Evolutionary conservation across 2,113 vertebrate species (phyloP).

Genomic region (Conger conger): DNA sequence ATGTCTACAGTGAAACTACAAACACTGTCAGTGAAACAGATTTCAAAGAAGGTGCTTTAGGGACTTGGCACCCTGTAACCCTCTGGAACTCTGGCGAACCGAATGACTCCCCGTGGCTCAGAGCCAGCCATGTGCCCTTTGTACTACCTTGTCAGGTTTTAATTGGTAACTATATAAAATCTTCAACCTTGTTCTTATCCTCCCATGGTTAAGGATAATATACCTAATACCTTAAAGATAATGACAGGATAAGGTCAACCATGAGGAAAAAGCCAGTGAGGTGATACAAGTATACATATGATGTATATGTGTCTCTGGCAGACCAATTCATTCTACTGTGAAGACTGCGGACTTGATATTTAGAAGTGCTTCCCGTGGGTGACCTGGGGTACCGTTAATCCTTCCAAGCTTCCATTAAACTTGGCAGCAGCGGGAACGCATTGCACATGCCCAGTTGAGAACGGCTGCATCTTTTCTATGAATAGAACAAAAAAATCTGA

Average conservation of each 20-base stretch:
- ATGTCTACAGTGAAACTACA: background rate
- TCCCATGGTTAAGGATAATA: background rate
- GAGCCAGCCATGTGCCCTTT: constrained; percentile 52
- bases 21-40: background rate
- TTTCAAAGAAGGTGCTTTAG: constrained; percentile 18
- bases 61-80: background rate
- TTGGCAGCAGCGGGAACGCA: background rate
- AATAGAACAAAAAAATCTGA: background rate
- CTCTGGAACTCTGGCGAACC: constrained; percentile 43
- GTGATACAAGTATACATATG: background rate
- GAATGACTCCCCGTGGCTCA: constrained; percentile 33
- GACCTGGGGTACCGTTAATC: background rate
- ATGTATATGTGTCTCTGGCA: too few relatives aligned
- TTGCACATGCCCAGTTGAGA: background rate
- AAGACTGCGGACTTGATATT: background rate
- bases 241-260: background rate
- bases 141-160: constrained; percentile 34
- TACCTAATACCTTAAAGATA: background rate
- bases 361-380: background rate
- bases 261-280: background rate
- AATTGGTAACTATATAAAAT: constrained; percentile 16
- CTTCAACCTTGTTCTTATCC: constrained; percentile 7
- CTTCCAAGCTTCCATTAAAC: background rate
- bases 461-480: background rate
- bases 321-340: background rate